Base-by-base conservation (phyloP, 2,888 invertebrate species). In the Drosophila gaucha region DNA sequence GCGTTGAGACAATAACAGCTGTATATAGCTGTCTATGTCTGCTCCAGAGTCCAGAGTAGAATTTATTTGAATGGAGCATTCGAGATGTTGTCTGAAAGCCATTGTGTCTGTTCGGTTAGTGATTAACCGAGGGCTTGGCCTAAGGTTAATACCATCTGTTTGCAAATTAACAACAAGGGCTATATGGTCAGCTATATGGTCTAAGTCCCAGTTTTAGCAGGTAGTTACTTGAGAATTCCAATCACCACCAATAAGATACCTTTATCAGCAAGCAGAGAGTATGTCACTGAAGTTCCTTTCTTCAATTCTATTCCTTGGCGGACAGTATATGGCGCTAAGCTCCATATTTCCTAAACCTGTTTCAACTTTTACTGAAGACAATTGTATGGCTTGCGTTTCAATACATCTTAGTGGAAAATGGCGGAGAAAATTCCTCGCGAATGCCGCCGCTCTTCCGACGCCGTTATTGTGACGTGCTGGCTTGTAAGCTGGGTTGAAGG, bases 101-200 rank as follows among this genome's bases (percentile, higher is more conserved):
- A 6, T 24, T 3, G 6, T 24, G 6, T 24, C 24, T 5, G 24
- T 24, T 5, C 24, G 24, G 24, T 24, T n/a, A n/a, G n/a, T 24
- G 24, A 6, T 24, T 24, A 24, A 6, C 39, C 14, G 18, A 38
- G 10, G 46, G 6, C 30, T 46, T 39, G 24, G 38, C 6, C 31
- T 59, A 26, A 33, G 16, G 39, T 16, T 16, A n/a, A 20, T 3
- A n/a, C 46, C 44, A 18, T 46, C 50, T 38, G 46, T 59, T 5
- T 43, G 35, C 6, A 36, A 18, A 10, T 8, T 24, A 12, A 24
- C 18, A 22, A 24, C 16, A 6, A 49, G 54, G 5, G 49, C 30
- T 2, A 55, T n/a, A 16, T 62, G 58, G 18, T 58, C 64, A 22
- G 47, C 41, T 57, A 28, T 12, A 30, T 9, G 10, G 12, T 54